These are phyloP conservation scores for Zapornia atra DNA, from an alignment of 2,113 vertebrate species.

Conservation along the genomic window DNA sequence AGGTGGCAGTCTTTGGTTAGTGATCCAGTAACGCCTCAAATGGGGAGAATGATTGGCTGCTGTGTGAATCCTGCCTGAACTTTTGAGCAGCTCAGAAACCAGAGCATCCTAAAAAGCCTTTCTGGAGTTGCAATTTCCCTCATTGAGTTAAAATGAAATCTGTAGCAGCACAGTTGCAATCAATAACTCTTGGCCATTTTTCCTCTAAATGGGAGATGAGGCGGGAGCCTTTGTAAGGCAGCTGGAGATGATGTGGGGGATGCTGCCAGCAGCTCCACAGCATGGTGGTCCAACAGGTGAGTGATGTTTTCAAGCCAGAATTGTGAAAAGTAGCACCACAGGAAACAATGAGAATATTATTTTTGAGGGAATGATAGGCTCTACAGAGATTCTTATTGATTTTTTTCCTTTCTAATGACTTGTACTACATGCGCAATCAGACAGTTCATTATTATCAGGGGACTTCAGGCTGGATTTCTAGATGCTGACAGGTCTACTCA, in stretches of 20 bases:
- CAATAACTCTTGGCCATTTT: slow-evolving; percentile 20
- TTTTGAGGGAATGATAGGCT: slow-evolving; percentile 54
- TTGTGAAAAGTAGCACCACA: slow-evolving; percentile 2
- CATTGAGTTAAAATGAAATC: neutral
- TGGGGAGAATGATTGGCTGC: neutral
- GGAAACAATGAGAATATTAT: slow-evolving; percentile 59
- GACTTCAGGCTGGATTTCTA: slow-evolving; percentile 18
- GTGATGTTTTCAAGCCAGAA: neutral
- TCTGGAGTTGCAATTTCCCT: neutral
- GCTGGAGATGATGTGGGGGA: neutral
- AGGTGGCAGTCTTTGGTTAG: neutral
- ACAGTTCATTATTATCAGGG: slow-evolving; percentile 49
- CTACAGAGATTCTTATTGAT: slow-evolving; percentile 29
- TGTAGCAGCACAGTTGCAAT: neutral
- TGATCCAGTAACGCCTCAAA: neutral
- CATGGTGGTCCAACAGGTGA: slow-evolving; percentile 40
- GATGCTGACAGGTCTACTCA: neutral
- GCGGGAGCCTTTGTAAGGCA: neutral
- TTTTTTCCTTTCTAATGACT: slow-evolving; percentile 56
- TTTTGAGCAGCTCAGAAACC: neutral
- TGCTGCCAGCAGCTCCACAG: slow-evolving; percentile 15
- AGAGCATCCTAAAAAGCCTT: neutral
- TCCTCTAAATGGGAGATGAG: neutral
- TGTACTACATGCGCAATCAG: slow-evolving; percentile 54
- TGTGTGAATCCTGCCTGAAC: neutral